These are phyloP conservation scores for Struthidea cinerea DNA, from an alignment of 2,113 vertebrate species.

Conservation along the genomic window DNA sequence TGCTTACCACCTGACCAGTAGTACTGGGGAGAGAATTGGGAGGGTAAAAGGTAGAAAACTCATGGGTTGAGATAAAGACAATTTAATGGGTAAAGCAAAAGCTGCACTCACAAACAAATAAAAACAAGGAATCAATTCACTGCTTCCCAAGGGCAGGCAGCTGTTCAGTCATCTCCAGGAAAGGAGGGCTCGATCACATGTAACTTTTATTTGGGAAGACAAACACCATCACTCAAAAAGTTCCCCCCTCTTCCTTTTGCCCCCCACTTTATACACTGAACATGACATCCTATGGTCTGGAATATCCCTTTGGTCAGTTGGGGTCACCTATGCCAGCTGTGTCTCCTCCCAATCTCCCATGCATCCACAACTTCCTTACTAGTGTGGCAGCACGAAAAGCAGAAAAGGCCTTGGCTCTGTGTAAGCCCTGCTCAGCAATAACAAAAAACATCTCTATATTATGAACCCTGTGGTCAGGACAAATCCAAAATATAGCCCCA, in stretches of 20 bases:
- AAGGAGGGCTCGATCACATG: fast-evolving
- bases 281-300: neutral
- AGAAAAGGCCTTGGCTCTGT: neutral
- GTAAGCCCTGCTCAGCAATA: neutral
- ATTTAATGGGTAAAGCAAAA: neutral
- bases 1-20: neutral
- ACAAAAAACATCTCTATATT: neutral
- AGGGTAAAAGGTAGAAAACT: neutral
- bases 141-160: neutral
- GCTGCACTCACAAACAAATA: neutral
- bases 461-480: neutral
- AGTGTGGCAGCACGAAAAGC: neutral
- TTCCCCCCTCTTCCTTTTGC: neutral
- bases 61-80: neutral
- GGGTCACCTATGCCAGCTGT: neutral
- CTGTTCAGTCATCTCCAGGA: neutral
- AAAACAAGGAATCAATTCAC: neutral
- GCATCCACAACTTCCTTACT: neutral
- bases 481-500: neutral
- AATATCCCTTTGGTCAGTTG: neutral
- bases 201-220: neutral
- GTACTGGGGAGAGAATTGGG: neutral
- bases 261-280: neutral
- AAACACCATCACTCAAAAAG: neutral
- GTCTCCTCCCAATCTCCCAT: neutral